A percentile compares a stretch with the other conserved stretches of the same genome.
These are phyloP conservation scores for Drosophila neonasuta DNA, from an alignment of 2,888 invertebrate species.

Conservation along the genomic window DNA sequence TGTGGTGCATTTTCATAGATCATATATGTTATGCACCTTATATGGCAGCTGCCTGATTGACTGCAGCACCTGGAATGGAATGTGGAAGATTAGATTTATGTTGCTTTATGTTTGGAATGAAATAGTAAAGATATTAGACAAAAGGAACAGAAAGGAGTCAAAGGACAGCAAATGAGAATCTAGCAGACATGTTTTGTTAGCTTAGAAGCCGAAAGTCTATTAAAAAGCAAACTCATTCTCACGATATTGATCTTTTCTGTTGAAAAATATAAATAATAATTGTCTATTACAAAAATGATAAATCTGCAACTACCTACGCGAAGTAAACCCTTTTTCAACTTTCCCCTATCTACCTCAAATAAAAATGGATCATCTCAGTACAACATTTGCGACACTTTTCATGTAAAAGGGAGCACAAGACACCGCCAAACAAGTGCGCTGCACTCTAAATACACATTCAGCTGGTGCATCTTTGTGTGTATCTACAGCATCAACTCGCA, in stretches of 20 bases:
- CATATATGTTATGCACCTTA: conserved; percentile 30
- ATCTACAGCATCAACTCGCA: background rate
- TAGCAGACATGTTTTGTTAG: too few relatives aligned
- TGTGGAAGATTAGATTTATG: conserved; percentile 67
- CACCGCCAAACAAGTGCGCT: conserved; percentile 22
- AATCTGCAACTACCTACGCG: background rate
- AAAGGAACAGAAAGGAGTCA: background rate
- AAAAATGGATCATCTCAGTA: background rate
- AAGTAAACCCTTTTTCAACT: background rate
- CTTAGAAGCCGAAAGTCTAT: too few relatives aligned
- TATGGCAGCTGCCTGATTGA: conserved; percentile 44
- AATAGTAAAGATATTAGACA: background rate
- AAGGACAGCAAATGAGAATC: background rate
- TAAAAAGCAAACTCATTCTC: too few relatives aligned
- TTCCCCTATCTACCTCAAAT: background rate
- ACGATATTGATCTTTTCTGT: too few relatives aligned
- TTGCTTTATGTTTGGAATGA: conserved; percentile 42
- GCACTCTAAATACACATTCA: conserved; percentile 2
- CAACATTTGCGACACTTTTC: conserved; percentile 6
- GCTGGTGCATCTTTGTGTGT: background rate
- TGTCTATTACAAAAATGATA: too few relatives aligned
- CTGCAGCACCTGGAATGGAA: conserved; percentile 65
- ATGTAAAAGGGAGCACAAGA: background rate
- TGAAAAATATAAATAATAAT: too few relatives aligned
- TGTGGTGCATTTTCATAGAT: conserved; percentile 61